These are phyloP conservation scores for Ridgeia piscesae DNA, from an alignment of 1,140 invertebrate species.

Conservation along the genomic window DNA sequence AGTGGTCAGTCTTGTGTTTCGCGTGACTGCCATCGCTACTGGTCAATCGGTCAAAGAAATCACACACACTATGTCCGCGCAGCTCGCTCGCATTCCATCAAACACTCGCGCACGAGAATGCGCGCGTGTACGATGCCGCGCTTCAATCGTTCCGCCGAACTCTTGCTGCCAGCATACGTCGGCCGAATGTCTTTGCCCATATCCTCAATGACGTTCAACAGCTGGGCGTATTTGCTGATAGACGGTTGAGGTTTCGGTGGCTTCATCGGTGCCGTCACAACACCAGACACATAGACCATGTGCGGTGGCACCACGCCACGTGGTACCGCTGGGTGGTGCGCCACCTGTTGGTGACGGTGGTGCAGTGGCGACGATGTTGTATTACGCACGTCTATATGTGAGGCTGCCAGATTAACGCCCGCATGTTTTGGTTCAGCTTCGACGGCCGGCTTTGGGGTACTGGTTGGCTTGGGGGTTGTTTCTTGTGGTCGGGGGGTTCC, in stretches of 20 bases:
- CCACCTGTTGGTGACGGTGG: slow-evolving; percentile 36
- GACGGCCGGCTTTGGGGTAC: slow-evolving; percentile 32
- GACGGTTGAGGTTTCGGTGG: slow-evolving; percentile 53
- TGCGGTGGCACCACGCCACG: background rate
- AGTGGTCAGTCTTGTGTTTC: background rate
- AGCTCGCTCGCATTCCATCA: slow-evolving; percentile 92
- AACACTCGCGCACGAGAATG: slow-evolving; percentile 90
- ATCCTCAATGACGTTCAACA: slow-evolving; percentile 93
- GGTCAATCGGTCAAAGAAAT: background rate
- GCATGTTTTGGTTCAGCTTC: slow-evolving; percentile 14
- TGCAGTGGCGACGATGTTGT: background rate
- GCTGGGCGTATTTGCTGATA: slow-evolving; percentile 86
- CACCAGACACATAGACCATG: background rate
- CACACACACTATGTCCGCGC: slow-evolving; percentile 63
- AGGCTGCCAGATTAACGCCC: background rate
- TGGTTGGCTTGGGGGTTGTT: background rate
- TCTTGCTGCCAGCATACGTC: slow-evolving; percentile 94
- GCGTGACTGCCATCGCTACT: background rate
- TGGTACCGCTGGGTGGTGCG: slow-evolving; percentile 41
- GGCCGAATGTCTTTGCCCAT: slow-evolving; percentile 95
- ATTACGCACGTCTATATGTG: background rate
- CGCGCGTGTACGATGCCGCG: slow-evolving; percentile 91
- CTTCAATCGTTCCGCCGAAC: slow-evolving; percentile 89
- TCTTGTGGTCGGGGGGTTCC: background rate
- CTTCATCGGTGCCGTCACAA: slow-evolving; percentile 31